Conservation (phyloP, 2,888 invertebrate genomes). For the Mesoligia furuncula region DNA sequence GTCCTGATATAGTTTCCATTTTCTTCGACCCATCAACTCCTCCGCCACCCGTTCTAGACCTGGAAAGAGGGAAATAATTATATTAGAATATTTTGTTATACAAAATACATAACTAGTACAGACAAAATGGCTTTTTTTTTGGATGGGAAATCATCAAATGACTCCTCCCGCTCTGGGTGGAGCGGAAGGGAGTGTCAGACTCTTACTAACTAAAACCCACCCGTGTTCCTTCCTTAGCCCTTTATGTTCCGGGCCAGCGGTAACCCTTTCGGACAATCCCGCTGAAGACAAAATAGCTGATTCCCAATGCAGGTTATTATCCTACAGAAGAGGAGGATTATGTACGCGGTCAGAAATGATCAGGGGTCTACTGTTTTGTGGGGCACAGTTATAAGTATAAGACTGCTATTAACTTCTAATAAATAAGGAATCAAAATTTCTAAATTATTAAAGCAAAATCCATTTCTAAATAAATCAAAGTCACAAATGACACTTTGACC, state of each 20-base stretch:
- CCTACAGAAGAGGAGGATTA: accelerated
- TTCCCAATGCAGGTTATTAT: neutral
- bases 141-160: too few species aligned
- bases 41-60: constrained; percentile 99
- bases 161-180: too few species aligned
- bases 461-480: neutral
- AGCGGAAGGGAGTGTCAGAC: too few species aligned
- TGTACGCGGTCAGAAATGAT: neutral
- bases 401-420: neutral
- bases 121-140: too few species aligned
- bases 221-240: too few species aligned
- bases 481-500: neutral
- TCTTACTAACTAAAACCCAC: too few species aligned
- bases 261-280: too few species aligned
- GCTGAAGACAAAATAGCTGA: neutral
- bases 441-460: constrained; percentile 5
- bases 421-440: neutral
- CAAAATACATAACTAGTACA: neutral
- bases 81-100: neutral
- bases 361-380: neutral
- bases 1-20: constrained; percentile 98
- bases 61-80: constrained; percentile 80
- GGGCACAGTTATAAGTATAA: neutral
- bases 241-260: too few species aligned
- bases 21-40: constrained; percentile 99